phyloP scores from a whole-genome alignment of 2,113 vertebrate species.

The Poecilia latipinna region DNA sequence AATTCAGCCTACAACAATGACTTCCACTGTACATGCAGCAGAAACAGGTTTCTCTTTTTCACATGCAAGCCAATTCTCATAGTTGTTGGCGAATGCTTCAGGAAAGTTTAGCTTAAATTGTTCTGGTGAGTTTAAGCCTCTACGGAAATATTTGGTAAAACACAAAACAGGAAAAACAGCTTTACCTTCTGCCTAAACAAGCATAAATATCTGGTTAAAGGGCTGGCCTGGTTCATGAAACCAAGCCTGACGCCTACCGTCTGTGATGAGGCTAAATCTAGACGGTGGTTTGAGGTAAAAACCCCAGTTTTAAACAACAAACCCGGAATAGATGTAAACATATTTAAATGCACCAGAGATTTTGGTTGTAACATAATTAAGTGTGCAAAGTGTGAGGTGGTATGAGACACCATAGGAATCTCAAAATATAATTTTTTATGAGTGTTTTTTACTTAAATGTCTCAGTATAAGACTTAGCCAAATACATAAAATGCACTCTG shows the following conservation, averaged over 20 bases:
- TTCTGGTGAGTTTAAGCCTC: too few species aligned
- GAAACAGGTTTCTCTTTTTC: background rate
- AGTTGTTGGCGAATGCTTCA: background rate
- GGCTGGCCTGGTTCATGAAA: background rate
- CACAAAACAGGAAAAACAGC: background rate
- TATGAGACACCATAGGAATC: too few species aligned
- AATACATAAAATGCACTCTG: too few species aligned
- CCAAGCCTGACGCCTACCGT: background rate
- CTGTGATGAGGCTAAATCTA: background rate
- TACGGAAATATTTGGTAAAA: background rate
- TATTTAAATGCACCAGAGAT: too few species aligned
- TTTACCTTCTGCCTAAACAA: background rate
- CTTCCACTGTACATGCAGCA: slow-evolving; percentile 33
- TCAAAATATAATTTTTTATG: too few species aligned
- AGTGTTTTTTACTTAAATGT: too few species aligned
- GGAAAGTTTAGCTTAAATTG: background rate
- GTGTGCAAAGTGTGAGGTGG: too few species aligned
- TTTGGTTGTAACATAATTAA: too few species aligned
- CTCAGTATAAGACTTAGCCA: too few species aligned
- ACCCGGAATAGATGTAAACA: too few species aligned
- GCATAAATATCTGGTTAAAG: background rate
- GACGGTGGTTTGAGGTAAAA: too few species aligned
- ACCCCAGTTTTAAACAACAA: too few species aligned
- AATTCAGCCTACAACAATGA: slow-evolving; percentile 29
- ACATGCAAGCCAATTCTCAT: background rate